A percentile compares a stretch with the other conserved stretches of the same genome.
Evolutionary conservation across 2,113 vertebrate species (phyloP).

Genomic region (Phaetusa simplex): DNA sequence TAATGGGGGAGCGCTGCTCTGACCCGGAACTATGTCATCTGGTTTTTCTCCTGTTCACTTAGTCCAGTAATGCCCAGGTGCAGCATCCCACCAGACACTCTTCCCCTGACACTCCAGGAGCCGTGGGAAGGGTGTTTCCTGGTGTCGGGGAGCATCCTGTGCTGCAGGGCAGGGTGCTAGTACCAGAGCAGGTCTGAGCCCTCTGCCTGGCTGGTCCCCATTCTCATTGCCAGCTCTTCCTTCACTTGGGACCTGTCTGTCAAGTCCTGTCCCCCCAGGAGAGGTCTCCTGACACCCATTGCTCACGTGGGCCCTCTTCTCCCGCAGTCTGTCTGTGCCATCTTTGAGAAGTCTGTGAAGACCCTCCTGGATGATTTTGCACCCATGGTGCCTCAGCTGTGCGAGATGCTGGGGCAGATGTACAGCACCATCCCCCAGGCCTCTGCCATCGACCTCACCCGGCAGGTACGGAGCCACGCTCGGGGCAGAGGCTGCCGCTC

Average conservation of each 20-base stretch:
- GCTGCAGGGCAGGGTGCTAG: neutral
- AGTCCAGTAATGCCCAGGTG: neutral
- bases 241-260: neutral
- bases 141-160: neutral
- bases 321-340: slow-evolving; percentile 92
- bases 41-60: neutral
- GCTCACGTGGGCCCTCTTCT: neutral
- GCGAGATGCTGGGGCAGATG: slow-evolving; percentile 99
- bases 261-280: neutral
- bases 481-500: neutral
- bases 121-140: neutral
- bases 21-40: neutral
- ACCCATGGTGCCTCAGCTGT: slow-evolving; percentile 97
- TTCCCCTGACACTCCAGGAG: neutral
- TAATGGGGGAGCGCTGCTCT: neutral
- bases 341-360: slow-evolving; percentile 99
- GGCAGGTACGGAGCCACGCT: slow-evolving; percentile 81
- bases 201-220: neutral
- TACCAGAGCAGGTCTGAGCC: neutral
- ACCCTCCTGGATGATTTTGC: slow-evolving; percentile 97
- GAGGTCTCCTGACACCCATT: neutral
- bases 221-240: neutral
- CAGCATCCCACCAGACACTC: accelerated
- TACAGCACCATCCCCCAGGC: slow-evolving; percentile 99
- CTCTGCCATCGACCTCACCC: slow-evolving; percentile 94